Percentiles rank a stretch among this genome's conserved stretches.
Conservation (phyloP, 2,888 invertebrate species). For the Drosophila mettleri region DNA sequence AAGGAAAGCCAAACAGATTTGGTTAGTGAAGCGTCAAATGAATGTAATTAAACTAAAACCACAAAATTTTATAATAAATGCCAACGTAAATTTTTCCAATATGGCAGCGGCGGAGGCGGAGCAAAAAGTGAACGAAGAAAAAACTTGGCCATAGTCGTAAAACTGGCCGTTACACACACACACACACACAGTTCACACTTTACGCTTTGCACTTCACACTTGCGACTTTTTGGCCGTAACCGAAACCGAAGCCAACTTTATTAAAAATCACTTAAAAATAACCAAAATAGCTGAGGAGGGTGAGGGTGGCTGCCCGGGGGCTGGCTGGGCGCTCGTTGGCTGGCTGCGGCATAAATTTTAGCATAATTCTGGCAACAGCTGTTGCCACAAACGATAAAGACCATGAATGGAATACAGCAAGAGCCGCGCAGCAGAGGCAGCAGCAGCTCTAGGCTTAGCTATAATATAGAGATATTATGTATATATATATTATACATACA, state of each 20-base stretch:
- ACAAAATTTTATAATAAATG: slow-evolving; percentile 52
- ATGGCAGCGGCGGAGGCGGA: background rate
- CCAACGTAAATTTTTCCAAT: slow-evolving; percentile 33
- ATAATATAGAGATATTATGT: slow-evolving; percentile 57
- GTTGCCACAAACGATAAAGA: slow-evolving; percentile 80
- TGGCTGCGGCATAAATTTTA: slow-evolving; percentile 71
- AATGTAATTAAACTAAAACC: slow-evolving; percentile 65
- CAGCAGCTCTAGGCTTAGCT: slow-evolving; percentile 37
- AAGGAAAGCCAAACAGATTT: slow-evolving; percentile 19
- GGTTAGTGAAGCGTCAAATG: slow-evolving; percentile 50
- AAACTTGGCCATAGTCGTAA: slow-evolving; percentile 56
- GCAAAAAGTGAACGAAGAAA: background rate
- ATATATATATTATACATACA: background rate
- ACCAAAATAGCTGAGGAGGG: slow-evolving; percentile 65
- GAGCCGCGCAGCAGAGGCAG: slow-evolving; percentile 21
- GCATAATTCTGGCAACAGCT: slow-evolving; percentile 80
- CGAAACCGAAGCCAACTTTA: slow-evolving; percentile 62
- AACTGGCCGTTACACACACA: slow-evolving; percentile 42
- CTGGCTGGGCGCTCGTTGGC: slow-evolving; percentile 30
- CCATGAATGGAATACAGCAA: slow-evolving; percentile 74
- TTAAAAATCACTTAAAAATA: slow-evolving; percentile 81
- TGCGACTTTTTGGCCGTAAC: slow-evolving; percentile 35
- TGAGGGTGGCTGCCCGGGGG: slow-evolving; percentile 8
- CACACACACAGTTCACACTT: slow-evolving; percentile 40
- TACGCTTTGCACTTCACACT: slow-evolving; percentile 35